Percentiles rank a stretch among this genome's conserved stretches.
These are phyloP conservation scores for Gila orcuttii DNA, from an alignment of 2,113 vertebrate genomes.

Conservation along the genomic window DNA sequence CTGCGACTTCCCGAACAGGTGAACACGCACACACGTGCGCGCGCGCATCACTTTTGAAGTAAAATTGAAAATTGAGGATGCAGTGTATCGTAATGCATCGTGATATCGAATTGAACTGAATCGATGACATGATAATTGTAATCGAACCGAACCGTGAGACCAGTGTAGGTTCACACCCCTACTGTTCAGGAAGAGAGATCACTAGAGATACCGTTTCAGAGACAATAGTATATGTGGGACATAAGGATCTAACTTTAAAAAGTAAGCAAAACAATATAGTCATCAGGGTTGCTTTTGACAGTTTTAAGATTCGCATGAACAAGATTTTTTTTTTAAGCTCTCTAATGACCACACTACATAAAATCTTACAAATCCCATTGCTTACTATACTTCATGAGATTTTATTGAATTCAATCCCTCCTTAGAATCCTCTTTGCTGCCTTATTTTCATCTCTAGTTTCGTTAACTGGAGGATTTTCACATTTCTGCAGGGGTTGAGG, in stretches of 20 bases:
- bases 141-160: no score
- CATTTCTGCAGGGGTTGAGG: conserved; percentile 20
- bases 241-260: background rate
- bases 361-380: background rate
- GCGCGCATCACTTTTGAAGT: no score
- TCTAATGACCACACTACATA: background rate
- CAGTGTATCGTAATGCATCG: no score
- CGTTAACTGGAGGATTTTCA: conserved; percentile 24
- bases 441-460: conserved; percentile 5
- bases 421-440: background rate
- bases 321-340: background rate
- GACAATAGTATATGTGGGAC: background rate
- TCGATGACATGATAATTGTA: no score
- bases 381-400: background rate
- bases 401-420: background rate
- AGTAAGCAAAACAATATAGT: background rate
- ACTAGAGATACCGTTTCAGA: background rate
- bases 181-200: no score
- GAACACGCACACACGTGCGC: no score
- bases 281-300: background rate
- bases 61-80: no score
- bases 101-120: no score
- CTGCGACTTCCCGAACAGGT: no score
- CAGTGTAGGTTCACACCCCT: no score
- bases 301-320: background rate